Base-by-base conservation (phyloP, 2,888 invertebrate species). In the Apamea anceps region DNA sequence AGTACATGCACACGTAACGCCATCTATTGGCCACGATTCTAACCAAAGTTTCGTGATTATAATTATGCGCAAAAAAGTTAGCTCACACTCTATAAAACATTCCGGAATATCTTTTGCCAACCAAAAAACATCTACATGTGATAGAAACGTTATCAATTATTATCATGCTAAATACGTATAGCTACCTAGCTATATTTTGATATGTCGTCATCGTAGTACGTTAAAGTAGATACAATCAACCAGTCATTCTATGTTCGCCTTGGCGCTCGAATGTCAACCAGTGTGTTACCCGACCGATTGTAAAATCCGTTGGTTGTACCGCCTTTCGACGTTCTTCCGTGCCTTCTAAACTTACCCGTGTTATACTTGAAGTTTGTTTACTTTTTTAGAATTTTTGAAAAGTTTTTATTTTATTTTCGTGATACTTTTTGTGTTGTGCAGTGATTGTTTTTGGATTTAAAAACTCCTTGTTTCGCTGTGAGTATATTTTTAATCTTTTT, bases 101-200 rank as follows among this genome's bases (percentile, higher is more conserved):
- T 25, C 42, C 75, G 54, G 51, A 68, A 80, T 25, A 57, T 57
- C 78, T 82, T 77, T 81, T 68, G 72, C 86, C 78, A 82, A 82
- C 82, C 65, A 45, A 79, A 67, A 75, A 78, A 75, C 82, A 77
- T 75, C 66, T 70, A 37, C 74, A 62, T 66, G 72, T 75, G 84
- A 85, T 85, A 83, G 63, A 82, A 80, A 66, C n/a, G 75, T 85
- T 85, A 85, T 85, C 87, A 83, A 60, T 73, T 75, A 84, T 77
- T 86, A 83, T 86, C 80, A 71, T n/a, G 37, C 10, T 18, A 15
- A 54, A 37, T 72, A 74, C 13, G 15, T 72, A 37, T 62, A 62
- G 67, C 13, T 63, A n/a, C n/a, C n/a, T n/a, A 62, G 65, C 13
- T 86, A 80, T 84, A 77, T 84, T 84, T 65, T 76, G 60, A 8